Base-by-base conservation (phyloP, 1,140 invertebrate genomes). In the Musca vetustissima region DNA sequence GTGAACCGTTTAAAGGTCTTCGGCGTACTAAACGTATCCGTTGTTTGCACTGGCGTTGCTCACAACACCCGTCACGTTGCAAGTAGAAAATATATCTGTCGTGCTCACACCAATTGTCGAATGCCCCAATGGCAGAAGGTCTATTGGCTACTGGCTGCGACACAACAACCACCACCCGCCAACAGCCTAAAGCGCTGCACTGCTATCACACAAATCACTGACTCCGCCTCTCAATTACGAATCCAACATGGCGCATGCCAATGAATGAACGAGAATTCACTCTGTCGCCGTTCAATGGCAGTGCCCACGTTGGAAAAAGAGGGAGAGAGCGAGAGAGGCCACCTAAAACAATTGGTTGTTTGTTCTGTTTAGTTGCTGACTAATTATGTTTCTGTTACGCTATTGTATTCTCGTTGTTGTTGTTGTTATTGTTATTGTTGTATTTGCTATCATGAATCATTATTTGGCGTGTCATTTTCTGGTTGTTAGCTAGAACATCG, bases 1-100 rank as follows among this genome's bases (percentile, higher is more conserved):
- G 75, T 80, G 78, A 80, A 80, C 78, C 78, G 78, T 80, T 80
- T 76, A 80, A 75, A 78, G 76, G 80, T 75, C 76, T 67, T 69
- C 73, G 74, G 64, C 72, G 73, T 71, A 80, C 75, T 80, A 69
- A 74, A 73, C 70, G 49, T 57, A 28, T 48, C 61, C 64, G 64
- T 19, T 53, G 64, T 24, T 50, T 22, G 59, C 19, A 43, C 61
- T 19, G 8, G n/a, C 48, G 67, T 48, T 48, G 19, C 43, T 32
- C 47, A 64, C 47, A 61, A 66, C 67, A 74, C 70, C 69, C 36
- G 36, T 76, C 74, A 76, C 74, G 72, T 76, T 76, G 61, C 6
- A 7, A 17, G 4, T 22, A 22, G 52, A 11, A 32, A 32, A 43
- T 32, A 32, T 55, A 48, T 50, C 32, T 43, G 32, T 32, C 50